A percentile compares a stretch with the other conserved stretches of the same genome.
phyloP scores from a whole-genome alignment of 2,113 vertebrate species.

The Pachypanchax playfairii region DNA sequence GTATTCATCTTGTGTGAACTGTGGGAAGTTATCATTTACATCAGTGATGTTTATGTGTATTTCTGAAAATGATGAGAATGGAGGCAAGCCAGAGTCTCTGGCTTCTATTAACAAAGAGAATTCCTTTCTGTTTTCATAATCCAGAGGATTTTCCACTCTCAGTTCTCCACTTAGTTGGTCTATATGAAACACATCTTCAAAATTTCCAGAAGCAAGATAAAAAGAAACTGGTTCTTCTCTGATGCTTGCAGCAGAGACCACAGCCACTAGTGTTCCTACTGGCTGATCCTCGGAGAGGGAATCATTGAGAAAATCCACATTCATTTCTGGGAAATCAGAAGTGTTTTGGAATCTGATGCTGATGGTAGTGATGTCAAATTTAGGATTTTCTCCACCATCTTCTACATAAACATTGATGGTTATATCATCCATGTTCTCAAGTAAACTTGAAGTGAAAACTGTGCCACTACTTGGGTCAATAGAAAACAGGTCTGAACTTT shows the following conservation, averaged over 20 bases:
- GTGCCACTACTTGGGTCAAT: conserved; percentile 69
- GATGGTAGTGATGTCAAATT: conserved; percentile 74
- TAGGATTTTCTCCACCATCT: conserved; percentile 69
- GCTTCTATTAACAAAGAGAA: conserved; percentile 76
- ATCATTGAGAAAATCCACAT: conserved; percentile 49
- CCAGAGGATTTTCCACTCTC: conserved; percentile 68
- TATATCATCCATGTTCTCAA: conserved; percentile 58
- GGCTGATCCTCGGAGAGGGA: conserved; percentile 68
- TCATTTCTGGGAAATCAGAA: conserved; percentile 71
- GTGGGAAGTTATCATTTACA: conserved; percentile 77
- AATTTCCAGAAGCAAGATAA: conserved; percentile 76
- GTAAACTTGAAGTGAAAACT: conserved; percentile 44
- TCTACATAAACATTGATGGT: conserved; percentile 70
- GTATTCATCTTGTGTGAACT: conserved; percentile 74
- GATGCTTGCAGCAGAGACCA: conserved; percentile 56
- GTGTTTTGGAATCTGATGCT: conserved; percentile 72
- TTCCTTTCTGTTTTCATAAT: conserved; percentile 74
- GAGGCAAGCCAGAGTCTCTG: conserved; percentile 76
- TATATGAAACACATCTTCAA: conserved; percentile 71
- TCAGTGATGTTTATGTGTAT: conserved; percentile 72
- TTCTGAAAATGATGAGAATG: conserved; percentile 78
- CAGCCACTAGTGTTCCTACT: conserved; percentile 61
- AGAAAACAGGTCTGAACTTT: conserved; percentile 66
- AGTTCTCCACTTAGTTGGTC: conserved; percentile 65
- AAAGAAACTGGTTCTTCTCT: conserved; percentile 70